Conservation (phyloP, 2,888 invertebrate genomes). For the Tortrix viridana region DNA sequence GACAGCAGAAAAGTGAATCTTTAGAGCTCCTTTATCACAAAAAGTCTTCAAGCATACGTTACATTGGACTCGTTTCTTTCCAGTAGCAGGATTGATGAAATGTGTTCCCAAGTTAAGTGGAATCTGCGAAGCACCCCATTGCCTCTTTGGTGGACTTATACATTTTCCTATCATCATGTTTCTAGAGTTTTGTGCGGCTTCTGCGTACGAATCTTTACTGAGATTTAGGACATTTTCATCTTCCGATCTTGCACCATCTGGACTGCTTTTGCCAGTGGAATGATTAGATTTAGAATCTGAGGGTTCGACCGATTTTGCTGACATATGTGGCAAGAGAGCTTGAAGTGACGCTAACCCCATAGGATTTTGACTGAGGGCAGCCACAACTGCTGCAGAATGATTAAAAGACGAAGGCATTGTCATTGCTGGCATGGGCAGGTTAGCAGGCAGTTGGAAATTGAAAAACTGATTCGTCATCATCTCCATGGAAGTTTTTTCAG, state of each 20-base stretch:
- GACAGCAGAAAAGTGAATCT: conserved; percentile 99
- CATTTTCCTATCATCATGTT: conserved; percentile 85
- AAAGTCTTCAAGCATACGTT: conserved; percentile 99
- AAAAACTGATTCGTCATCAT: conserved; percentile 87
- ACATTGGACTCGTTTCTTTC: conserved; percentile 98
- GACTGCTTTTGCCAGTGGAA: conserved; percentile 56
- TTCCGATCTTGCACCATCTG: conserved; percentile 63
- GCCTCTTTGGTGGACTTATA: conserved; percentile 90
- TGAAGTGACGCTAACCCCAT: conserved; percentile 86
- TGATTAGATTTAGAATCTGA: conserved; percentile 71
- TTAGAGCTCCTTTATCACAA: conserved; percentile 99
- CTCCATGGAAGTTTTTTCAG: conserved; percentile 81
- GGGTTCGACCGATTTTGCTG: conserved; percentile 73
- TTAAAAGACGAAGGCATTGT: conserved; percentile 80
- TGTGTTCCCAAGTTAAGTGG: conserved; percentile 94
- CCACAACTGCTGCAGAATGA: conserved; percentile 87
- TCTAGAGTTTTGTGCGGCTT: conserved; percentile 71
- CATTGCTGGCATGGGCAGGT: conserved; percentile 85
- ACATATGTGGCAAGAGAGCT: conserved; percentile 86
- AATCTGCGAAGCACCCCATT: conserved; percentile 90
- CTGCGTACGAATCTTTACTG: conserved; percentile 74
- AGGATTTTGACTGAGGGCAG: conserved; percentile 84
- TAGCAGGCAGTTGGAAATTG: conserved; percentile 84
- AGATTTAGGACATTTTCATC: conserved; percentile 77
- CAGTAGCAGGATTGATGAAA: conserved; percentile 95